Evolutionary conservation across 1,140 invertebrate species (phyloP).

Genomic region (Periplaneta americana): DNA sequence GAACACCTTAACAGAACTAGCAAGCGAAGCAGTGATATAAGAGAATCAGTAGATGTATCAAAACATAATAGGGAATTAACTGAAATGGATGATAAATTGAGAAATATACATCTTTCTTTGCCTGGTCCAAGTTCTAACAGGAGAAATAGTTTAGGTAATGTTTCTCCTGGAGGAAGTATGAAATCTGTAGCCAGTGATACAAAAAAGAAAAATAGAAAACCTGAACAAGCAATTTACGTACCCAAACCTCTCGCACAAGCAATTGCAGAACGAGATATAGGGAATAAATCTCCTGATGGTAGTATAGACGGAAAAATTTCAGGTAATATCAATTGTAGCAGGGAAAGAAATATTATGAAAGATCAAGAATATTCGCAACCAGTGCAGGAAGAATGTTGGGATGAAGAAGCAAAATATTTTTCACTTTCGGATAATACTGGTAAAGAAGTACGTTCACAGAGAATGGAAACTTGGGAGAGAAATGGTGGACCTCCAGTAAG

Average conservation of each 20-base stretch:
- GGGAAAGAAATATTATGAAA: background rate
- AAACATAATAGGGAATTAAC: slow-evolving; percentile 14
- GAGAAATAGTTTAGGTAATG: slow-evolving; percentile 29
- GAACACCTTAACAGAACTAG: slow-evolving; percentile 8
- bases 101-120: slow-evolving; percentile 33
- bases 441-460: background rate
- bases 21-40: background rate
- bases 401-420: background rate
- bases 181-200: slow-evolving; percentile 28
- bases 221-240: slow-evolving; percentile 48
- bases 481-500: background rate
- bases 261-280: slow-evolving; percentile 36
- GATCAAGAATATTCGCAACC: background rate
- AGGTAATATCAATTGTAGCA: background rate
- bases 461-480: background rate
- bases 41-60: background rate
- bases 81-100: slow-evolving; percentile 18
- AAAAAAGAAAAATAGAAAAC: slow-evolving; percentile 44
- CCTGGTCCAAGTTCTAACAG: slow-evolving; percentile 28
- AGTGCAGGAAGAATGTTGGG: background rate
- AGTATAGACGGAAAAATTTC: slow-evolving; percentile 19
- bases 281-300: slow-evolving; percentile 12
- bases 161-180: slow-evolving; percentile 26
- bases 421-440: background rate
- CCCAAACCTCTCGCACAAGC: slow-evolving; percentile 42